phyloP scores from a whole-genome alignment of 2,797 vertebrate genomes.

The Tiaroga cobitis region DNA sequence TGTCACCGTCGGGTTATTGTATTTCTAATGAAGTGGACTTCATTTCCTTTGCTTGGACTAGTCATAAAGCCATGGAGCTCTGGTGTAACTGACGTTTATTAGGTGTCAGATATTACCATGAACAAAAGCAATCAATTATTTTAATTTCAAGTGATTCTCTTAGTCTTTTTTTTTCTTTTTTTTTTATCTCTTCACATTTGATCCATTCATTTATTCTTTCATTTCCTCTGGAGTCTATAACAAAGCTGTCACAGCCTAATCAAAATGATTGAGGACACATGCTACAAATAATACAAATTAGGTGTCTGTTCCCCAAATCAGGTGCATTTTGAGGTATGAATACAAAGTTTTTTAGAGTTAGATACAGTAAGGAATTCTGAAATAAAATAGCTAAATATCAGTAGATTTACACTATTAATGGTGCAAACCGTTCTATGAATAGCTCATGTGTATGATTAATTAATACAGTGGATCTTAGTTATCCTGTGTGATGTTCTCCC shows the following conservation, averaged over 20 bases:
- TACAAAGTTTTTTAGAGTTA: conserved; percentile 28
- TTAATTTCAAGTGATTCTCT: conserved; percentile 55
- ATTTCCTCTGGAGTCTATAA: conserved; percentile 47
- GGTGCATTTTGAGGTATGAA: conserved; percentile 46
- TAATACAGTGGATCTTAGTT: neutral
- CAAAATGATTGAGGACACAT: conserved; percentile 63
- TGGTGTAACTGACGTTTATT: conserved; percentile 57
- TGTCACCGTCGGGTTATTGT: conserved; percentile 74
- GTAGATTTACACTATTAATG: conserved; percentile 4
- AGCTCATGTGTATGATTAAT: neutral
- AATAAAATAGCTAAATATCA: conserved; percentile 16
- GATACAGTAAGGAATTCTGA: conserved; percentile 40
- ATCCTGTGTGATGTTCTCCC: conserved; percentile 39
- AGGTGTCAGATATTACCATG: conserved; percentile 37
- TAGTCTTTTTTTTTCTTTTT: conserved; percentile 45
- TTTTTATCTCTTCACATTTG: conserved; percentile 37
- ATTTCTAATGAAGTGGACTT: conserved; percentile 76
- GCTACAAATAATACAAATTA: conserved; percentile 60
- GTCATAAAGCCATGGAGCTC: conserved; percentile 60
- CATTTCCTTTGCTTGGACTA: conserved; percentile 67
- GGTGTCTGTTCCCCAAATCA: conserved; percentile 41
- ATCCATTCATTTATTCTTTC: conserved; percentile 37
- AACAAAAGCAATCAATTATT: conserved; percentile 61
- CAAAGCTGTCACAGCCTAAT: conserved; percentile 61
- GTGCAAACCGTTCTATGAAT: conserved; percentile 26